Base-by-base conservation (phyloP, 2,888 invertebrate genomes). In the Drosophila barbarae region DNA sequence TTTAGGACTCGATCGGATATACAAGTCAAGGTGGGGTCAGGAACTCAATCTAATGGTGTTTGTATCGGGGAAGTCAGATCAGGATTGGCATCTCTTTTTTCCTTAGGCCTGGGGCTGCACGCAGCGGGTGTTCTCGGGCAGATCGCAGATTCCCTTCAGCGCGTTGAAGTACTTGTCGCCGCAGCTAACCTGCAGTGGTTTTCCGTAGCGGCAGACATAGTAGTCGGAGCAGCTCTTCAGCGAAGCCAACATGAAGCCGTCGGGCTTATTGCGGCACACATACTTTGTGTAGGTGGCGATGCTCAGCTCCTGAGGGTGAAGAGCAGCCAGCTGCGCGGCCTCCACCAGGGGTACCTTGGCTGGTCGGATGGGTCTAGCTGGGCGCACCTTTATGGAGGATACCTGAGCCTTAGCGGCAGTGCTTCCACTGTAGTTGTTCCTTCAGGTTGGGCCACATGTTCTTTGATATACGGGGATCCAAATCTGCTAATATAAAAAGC, bases 201-300 rank as follows among this genome's bases (percentile, higher is more conserved):
- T 57, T 10, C 77, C 81, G 18, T 79, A 77, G 32, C 73, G 83
- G 39, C 88, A 87, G 61, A 87, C 74, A 34, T 81, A 87, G 52
- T 84, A 87, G 49, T 87, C 76, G 56, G 70, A 85, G 69, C 87
- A 87, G 57, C 78, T 87, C 23, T 72, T 77, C 12, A 81, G 61
- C 2, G 87, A 87, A n/a, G 85, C 78, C 18, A 88, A 34, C 74
- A 86, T 69, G 55, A 86, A 85, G 7, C 87, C 87, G 30, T 88
- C 76, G 21, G 78, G 77, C 68, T 86, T 87, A 38, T 69, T 75
- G 5, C 53, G 75, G 56, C 87, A 87, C 15, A 80, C 83, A 34
- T 67, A 82, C 38, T 65, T 72, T 2, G 77, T 71, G 47, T 86
- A 85, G 2, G 77, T 44, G 36, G 74, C 56, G 50, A 76, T 72